Evolutionary conservation across 2,797 vertebrate genomes (phyloP), one percentile per base, ranked within the genome.

Genomic region (Neopelma chrysocephalum): DNA sequence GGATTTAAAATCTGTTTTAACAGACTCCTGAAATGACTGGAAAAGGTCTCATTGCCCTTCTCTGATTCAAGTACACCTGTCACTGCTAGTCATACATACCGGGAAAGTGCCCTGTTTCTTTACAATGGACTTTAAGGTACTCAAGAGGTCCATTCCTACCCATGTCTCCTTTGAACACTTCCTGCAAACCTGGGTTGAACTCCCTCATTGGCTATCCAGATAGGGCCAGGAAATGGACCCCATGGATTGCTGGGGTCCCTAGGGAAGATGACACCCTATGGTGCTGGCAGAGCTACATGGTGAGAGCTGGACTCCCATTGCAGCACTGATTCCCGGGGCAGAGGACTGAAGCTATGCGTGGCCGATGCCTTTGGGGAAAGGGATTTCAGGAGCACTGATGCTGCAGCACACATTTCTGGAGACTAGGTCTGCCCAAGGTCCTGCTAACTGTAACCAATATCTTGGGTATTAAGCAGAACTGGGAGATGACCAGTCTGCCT

Each of bases 231-330:
- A 64, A 51, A 53, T 10, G 23, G 51, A 58, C 34, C 16, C 17
- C 15, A 17, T 21, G 42, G 51, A 82, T 23, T 27, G 3, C 10
- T 32, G 70, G 38, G 12, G 15, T 72, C 27, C 18, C 8, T 22
- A 26, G 32, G 50, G 43, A 82, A 42, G 54, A 11, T 6, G 26
- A 58, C 32, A 20, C 11, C 15, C 1, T 1, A 1, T 1, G 2
- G 20, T n/a, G 14, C 34, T 0, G 0, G 54, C 12, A 91, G 62
- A 54, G 18, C 65, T 38, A 7, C 4, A 14, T 5, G 0, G 0
- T 34, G 26, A 32, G 32, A 68, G 16, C 66, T 45, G 66, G 45
- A 54, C 3, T 4, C 20, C 19, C 14, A 12, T 2, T 4, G 4
- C n/a, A 73, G 31, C 1, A 3, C 32, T 45, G 36, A 12, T 11